Evolutionary conservation across 2,888 invertebrate genomes (phyloP).

Genomic region (Drosophila aldrichi): DNA sequence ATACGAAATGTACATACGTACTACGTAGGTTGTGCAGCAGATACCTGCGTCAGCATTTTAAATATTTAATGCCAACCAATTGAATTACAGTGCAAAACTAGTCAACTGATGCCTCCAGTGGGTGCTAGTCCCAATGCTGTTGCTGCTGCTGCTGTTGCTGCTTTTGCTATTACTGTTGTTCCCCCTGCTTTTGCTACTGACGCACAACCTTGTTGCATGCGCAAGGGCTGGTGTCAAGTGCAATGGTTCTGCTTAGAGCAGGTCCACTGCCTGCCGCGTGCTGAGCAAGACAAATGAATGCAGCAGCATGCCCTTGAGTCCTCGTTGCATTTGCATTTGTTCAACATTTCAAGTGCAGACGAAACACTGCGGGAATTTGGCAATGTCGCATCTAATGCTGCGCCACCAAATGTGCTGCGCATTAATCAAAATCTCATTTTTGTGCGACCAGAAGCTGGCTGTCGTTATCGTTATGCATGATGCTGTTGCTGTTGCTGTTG

Average conservation of each 20-base stretch:
- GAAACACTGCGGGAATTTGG: conserved; percentile 46
- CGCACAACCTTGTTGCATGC: conserved; percentile 34
- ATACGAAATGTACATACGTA: conserved; percentile 22
- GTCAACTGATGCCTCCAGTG: conserved; percentile 15
- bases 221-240: conserved; percentile 49
- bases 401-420: conserved; percentile 46
- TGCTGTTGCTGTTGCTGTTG: conserved; percentile 30
- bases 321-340: conserved; percentile 64
- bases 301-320: conserved; percentile 49
- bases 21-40: conserved; percentile 9
- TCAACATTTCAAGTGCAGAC: conserved; percentile 62
- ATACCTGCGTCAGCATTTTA: conserved; percentile 60
- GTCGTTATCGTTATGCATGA: conserved; percentile 36
- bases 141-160: neutral
- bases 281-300: conserved; percentile 78
- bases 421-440: conserved; percentile 80
- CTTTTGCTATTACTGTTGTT: too few species aligned
- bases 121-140: conserved; percentile 5
- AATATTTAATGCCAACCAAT: conserved; percentile 82
- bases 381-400: conserved; percentile 46
- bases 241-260: conserved; percentile 60
- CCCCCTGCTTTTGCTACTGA: conserved; percentile 1
- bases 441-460: conserved; percentile 20
- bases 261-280: conserved; percentile 34
- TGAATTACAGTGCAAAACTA: conserved; percentile 66